Conservation (phyloP, 1,140 invertebrate species). For the Drosophila sulfurigaster region DNA sequence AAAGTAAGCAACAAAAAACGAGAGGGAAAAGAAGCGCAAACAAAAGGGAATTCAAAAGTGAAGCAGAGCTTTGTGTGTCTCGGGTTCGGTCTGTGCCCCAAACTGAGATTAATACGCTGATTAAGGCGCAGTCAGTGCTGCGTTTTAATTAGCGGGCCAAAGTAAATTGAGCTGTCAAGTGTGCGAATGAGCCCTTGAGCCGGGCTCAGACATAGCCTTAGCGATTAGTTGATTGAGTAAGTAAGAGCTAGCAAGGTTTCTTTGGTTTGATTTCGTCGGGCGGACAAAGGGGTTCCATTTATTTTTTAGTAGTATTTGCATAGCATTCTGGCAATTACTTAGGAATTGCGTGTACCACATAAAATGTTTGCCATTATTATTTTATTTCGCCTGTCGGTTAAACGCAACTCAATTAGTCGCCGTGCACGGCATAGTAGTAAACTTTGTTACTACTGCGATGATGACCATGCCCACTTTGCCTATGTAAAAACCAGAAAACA, state of each 20-base stretch:
- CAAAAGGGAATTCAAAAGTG: constrained; percentile 46
- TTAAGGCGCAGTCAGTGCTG: constrained; percentile 59
- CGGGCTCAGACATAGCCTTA: constrained; percentile 33
- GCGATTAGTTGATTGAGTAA: constrained; percentile 13
- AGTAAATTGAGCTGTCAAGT: constrained; percentile 73
- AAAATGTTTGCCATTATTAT: constrained; percentile 59
- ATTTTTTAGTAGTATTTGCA: constrained; percentile 40
- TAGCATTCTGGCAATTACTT: constrained; percentile 51
- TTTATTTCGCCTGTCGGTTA: constrained; percentile 20
- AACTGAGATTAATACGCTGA: constrained; percentile 76
- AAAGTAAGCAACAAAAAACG: constrained; percentile 9
- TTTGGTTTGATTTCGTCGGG: constrained; percentile 36
- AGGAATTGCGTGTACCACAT: constrained; percentile 60
- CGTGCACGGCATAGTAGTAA: constrained; percentile 51
- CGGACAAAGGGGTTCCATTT: not conserved
- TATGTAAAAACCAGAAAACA: not conserved
- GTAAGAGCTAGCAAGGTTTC: constrained; percentile 1
- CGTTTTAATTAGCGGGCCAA: constrained; percentile 52
- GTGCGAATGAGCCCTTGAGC: constrained; percentile 56
- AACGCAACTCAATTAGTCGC: constrained; percentile 71
- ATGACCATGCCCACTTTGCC: constrained; percentile 53
- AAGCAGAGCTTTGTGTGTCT: constrained; percentile 36
- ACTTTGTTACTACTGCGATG: constrained; percentile 55
- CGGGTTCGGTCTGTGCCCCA: constrained; percentile 26
- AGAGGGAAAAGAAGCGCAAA: no score